These are phyloP conservation scores for Diorhabda elongata DNA, from an alignment of 1,140 invertebrate genomes.

Conservation along the genomic window DNA sequence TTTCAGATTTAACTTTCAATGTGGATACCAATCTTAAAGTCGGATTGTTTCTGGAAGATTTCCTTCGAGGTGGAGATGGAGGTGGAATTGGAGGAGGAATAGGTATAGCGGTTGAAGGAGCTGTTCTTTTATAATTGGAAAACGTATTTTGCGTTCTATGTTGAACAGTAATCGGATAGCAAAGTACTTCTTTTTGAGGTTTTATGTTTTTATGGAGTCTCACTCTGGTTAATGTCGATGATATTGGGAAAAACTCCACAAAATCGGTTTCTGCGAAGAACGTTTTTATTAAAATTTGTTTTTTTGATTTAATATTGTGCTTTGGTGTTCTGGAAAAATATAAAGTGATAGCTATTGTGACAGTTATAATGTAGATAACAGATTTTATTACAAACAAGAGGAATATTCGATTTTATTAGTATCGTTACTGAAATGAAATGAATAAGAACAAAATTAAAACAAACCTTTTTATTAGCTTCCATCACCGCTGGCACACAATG, in stretches of 20 bases:
- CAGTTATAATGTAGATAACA: background rate
- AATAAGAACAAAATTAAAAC: constrained; percentile 5
- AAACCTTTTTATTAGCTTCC: constrained; percentile 16
- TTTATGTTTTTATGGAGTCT: constrained; percentile 63
- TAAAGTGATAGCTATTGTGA: constrained; percentile 8
- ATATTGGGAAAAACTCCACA: constrained; percentile 77
- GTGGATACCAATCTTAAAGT: constrained; percentile 64
- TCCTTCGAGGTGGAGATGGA: constrained; percentile 65
- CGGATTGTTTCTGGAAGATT: constrained; percentile 68
- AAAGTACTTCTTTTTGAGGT: constrained; percentile 35
- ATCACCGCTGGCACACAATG: background rate
- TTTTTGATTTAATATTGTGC: constrained; percentile 9
- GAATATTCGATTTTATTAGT: background rate
- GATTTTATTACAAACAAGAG: background rate
- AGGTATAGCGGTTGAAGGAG: constrained; percentile 49
- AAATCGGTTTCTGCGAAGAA: constrained; percentile 41
- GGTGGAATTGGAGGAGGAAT: constrained; percentile 43
- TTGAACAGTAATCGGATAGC: constrained; percentile 56
- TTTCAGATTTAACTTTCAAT: constrained; percentile 43
- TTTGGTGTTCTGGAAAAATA: constrained; percentile 11
- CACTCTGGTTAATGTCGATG: constrained; percentile 72
- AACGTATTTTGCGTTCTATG: constrained; percentile 47
- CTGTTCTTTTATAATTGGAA: constrained; percentile 50
- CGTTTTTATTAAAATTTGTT: constrained; percentile 14
- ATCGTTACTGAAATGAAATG: background rate